Evolutionary conservation across 37 sponge, comb jelly and placozoan genomes (phyloP), one percentile per base, ranked within the genome.

Genomic region (Ephydatia muelleri): DNA sequence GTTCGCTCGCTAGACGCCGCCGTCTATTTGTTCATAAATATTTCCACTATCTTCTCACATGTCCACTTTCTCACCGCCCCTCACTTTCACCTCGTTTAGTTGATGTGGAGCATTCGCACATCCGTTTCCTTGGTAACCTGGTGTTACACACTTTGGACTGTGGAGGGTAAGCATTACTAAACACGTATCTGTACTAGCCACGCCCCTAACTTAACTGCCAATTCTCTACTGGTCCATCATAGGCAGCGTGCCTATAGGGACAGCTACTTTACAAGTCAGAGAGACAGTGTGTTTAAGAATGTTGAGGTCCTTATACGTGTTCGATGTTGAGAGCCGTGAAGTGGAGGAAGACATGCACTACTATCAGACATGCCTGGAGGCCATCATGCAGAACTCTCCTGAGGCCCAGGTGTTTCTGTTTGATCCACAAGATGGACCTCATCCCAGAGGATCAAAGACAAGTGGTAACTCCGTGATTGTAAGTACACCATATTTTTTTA

Each of bases 131-230:
- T 68, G 97, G 97, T 27, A 99, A 97, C 85, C 87, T 99, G 77
- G 99, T 99, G 5, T 88, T 99, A 12, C 97, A 99, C 79, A 80
- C 97, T 73, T 99, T 97, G 99, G 99, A 99, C 89, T 99, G 99
- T 79, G 99, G 99, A 86, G 99, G 97, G 93, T 96, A 85, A 35
- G 94, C n/a, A n/a, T 72, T n/a, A 67, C n/a, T 66, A 70, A 80
- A 40, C n/a, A n/a, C n/a, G n/a, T n/a, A n/a, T n/a, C n/a, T n/a
- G n/a, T n/a, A n/a, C n/a, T n/a, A n/a, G n/a, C n/a, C n/a, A n/a
- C 21, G 16, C 16, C 21, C 67, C 67, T 21, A 65, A 65, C 67
- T 21, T 23, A 22, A 22, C 66, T 22, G 66, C 14, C 66, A n/a
- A n/a, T 6, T 6, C 34, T 29, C 34, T 25, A 67, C 23, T 81